Evolutionary conservation across 2,888 invertebrate species (phyloP).

Genomic region (Pandemis heparana): DNA sequence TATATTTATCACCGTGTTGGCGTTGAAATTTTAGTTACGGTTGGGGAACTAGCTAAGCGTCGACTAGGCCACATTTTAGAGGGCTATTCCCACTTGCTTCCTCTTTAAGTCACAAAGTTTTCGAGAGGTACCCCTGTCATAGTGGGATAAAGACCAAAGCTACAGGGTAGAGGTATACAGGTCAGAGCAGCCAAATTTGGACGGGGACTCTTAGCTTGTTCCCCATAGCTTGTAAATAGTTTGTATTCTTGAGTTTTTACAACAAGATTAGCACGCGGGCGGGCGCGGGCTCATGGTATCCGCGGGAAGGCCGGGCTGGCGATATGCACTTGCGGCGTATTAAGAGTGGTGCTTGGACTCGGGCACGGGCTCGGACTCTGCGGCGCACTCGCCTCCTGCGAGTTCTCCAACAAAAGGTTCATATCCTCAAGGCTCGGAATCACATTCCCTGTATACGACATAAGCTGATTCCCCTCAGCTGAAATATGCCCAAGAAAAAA

Average conservation of each 20-base stretch:
- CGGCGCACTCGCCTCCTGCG: constrained; percentile 62
- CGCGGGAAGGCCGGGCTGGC: constrained; percentile 67
- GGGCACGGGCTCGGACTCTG: constrained; percentile 59
- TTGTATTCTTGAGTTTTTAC: constrained; percentile 19
- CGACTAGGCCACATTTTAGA: background rate
- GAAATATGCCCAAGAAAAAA: constrained; percentile 71
- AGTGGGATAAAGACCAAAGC: background rate
- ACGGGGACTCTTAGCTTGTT: background rate
- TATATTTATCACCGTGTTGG: background rate
- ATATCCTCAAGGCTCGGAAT: constrained; percentile 84
- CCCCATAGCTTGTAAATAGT: constrained; percentile 5
- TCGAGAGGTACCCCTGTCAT: background rate
- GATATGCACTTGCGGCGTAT: constrained; percentile 74
- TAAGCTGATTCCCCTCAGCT: constrained; percentile 85
- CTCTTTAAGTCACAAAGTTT: background rate
- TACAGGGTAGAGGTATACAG: background rate
- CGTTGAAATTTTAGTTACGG: background rate
- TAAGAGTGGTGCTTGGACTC: constrained; percentile 60
- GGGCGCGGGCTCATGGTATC: constrained; percentile 58
- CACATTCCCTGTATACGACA: constrained; percentile 83
- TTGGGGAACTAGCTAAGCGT: constrained; percentile 5
- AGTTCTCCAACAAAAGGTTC: constrained; percentile 69
- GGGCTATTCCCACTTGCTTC: background rate
- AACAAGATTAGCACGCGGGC: constrained; percentile 8
- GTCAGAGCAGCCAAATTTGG: background rate